Percentiles rank a stretch among this genome's conserved stretches.
Evolutionary conservation across 92 coral and sea anemone species (phyloP).

Genomic region (Epizoanthus rinbou): DNA sequence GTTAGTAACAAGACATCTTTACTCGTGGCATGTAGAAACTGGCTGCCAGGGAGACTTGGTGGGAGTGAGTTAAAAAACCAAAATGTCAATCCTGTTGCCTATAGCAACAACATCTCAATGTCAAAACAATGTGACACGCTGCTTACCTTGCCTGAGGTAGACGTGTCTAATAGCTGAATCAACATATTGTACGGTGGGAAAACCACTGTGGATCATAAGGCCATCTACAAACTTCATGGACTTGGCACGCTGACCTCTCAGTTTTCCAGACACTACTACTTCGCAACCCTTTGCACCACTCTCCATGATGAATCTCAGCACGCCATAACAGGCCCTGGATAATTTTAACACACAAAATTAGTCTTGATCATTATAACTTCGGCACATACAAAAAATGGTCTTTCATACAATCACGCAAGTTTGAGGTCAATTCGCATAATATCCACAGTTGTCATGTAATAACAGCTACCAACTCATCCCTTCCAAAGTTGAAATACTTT

Average conservation of each 20-base stretch:
- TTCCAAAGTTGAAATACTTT: too few species aligned
- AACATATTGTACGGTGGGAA: conserved; percentile 95
- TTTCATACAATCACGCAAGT: too few species aligned
- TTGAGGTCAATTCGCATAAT: too few species aligned
- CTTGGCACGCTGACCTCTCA: conserved; percentile 99
- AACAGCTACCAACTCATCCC: too few species aligned
- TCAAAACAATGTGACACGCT: too few species aligned
- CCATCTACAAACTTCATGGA: conserved; percentile 99
- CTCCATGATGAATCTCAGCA: conserved; percentile 96
- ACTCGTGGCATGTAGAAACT: neutral
- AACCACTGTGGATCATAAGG: conserved; percentile 98
- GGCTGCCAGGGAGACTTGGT: neutral
- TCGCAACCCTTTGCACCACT: conserved; percentile 99
- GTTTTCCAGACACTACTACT: conserved; percentile 98
- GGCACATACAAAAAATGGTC: too few species aligned
- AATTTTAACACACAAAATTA: neutral
- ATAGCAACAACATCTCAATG: neutral
- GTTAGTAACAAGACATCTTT: neutral
- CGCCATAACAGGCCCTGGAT: conserved; percentile 98
- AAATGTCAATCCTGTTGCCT: neutral
- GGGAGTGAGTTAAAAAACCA: neutral
- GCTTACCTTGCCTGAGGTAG: conserved; percentile 93
- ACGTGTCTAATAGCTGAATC: conserved; percentile 98
- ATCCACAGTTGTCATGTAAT: too few species aligned
- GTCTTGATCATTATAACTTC: neutral